phyloP scores from a whole-genome alignment of 2,113 vertebrate species.

The Siniperca chuatsi region DNA sequence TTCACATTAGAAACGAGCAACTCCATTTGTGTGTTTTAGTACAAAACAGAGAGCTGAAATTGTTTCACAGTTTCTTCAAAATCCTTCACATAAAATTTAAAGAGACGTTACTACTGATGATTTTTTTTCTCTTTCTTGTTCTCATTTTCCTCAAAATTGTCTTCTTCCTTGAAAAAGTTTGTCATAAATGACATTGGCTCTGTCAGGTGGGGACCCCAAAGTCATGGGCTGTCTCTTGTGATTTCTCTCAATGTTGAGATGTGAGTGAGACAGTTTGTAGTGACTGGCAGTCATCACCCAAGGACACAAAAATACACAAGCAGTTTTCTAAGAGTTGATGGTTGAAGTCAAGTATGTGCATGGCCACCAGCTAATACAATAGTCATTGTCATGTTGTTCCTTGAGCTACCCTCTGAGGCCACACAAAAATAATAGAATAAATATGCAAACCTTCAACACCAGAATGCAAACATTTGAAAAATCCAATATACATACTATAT shows the following conservation, averaged over 20 bases:
- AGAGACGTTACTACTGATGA: conserved; percentile 35
- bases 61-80: conserved; percentile 82
- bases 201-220: conserved; percentile 14
- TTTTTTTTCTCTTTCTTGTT: neutral
- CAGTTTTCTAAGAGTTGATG: conserved; percentile 12
- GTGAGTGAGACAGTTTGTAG: conserved; percentile 12
- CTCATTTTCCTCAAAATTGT: conserved; percentile 50
- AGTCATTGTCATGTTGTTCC: conserved; percentile 23
- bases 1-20: conserved; percentile 83
- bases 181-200: conserved; percentile 54
- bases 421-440: conserved; percentile 60
- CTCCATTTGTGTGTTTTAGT: conserved; percentile 64
- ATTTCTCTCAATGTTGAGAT: conserved; percentile 27
- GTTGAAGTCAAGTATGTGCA: conserved; percentile 41
- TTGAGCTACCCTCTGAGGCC: conserved; percentile 24
- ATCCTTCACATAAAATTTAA: conserved; percentile 73
- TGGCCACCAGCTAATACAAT: neutral
- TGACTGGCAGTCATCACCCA: conserved; percentile 11
- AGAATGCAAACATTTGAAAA: conserved; percentile 70
- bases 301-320: conserved; percentile 52
- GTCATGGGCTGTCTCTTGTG: conserved; percentile 26
- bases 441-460: conserved; percentile 75
- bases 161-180: conserved; percentile 58
- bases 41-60: conserved; percentile 74
- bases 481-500: conserved; percentile 77